Evolutionary conservation across 2,113 vertebrate genomes (phyloP), one percentile per base, ranked within the genome.

Genomic region (Oreochromis aureus): DNA sequence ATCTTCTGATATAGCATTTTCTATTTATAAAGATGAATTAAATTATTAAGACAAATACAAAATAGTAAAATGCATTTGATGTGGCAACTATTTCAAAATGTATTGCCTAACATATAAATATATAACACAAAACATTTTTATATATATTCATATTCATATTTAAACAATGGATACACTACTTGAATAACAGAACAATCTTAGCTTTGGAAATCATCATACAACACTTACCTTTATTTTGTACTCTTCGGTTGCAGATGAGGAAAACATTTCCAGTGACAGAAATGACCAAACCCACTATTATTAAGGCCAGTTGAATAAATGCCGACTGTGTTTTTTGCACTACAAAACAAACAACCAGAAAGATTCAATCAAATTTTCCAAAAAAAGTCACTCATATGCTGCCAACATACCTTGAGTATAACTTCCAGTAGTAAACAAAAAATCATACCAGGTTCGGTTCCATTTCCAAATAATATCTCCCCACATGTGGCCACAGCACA

Each of bases 401-500:
- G 22, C 22, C 22, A 24, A 24, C 22, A 24, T 24, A 24, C 22
- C 22, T 24, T 24, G 22, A 24, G 22, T 24, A 2, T 24, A 24
- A 24, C 22, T 24, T 24, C 22, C 22, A 24, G 2, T 24, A 24
- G 22, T 24, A 24, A 24, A 24, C 2, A 24, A 24, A 24, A 24
- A 24, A 24, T 24, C 22, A 24, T 24, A 24, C 22, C 22, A 24
- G 22, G 22, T 24, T 24, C 22, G 22, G 22, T 24, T 24, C 22
- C 22, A 24, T 24, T 24, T 24, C 22, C 90, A 80, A 93, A 86
- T 30, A 88, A 22, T 13, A 93, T 88, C 44, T 81, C 19, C 3
- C 88, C 91, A 88, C 91, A 94, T 63, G 85, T 3, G 32, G 90
- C 87, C 88, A 92, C 80, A 69, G 91, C 92, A 76, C 92, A 93